Evolutionary conservation across 2,113 vertebrate species (phyloP), one percentile per base, ranked within the genome.

Genomic region (Thalassarche chlororhynchos): DNA sequence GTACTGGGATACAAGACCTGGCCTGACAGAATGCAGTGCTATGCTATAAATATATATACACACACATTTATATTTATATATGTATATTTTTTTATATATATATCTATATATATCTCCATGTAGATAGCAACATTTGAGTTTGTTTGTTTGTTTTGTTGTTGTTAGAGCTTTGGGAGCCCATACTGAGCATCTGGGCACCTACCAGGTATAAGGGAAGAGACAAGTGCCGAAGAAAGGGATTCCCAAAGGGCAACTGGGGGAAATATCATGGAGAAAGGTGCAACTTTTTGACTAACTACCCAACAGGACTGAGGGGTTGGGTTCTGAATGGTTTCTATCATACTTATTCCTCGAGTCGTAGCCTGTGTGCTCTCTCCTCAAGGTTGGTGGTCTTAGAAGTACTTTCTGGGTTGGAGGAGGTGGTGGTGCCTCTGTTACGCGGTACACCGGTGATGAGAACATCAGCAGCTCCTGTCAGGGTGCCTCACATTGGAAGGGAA

Each of bases 321-420:
- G 5, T 52, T 66, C 44, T 40, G 44, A 84, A 6, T 9, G 28
- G 17, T 12, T 77, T 46, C 18, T 9, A 1, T 15, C 0, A 0
- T 14, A 21, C 6, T 52, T 14, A 21, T 74, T 81, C 29, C 20
- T 51, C 1, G 1, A 84, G 14, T 47, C 0, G 0, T 8, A 31
- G 8, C 24, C 42, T 23, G 14, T 1, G 2, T 36, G 12, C 14
- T 54, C 9, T 57, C 7, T 72, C 9, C 54, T 84, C 0, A 0
- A 21, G 25, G 32, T 0, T 36, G 24, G 11, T 49, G 12, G 15
- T 52, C 49, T 78, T 14, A 26, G 68, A 49, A 51, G 84, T 38
- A 13, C 24, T 57, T 61, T 20, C 25, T 49, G 66, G 24, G 8
- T 38, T 1, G 4, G 28, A 58, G 40, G 32, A 68, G 61, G 26